phyloP scores from a whole-genome alignment of 2,113 vertebrate genomes.

The Semicossyphus pulcher region DNA sequence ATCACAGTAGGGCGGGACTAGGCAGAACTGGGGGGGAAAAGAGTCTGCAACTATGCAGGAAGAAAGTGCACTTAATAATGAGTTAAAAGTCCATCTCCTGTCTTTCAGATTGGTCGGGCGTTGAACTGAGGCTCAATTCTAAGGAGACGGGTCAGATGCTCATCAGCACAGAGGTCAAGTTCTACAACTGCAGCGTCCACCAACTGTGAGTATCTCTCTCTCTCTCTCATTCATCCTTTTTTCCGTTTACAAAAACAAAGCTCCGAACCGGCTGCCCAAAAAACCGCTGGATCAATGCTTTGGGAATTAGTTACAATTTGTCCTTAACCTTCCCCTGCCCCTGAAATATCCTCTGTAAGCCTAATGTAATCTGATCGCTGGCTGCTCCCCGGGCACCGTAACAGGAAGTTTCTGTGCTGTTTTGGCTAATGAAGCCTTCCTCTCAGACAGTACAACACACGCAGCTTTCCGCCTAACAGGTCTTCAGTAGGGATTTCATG shows the following conservation, averaged over 20 bases:
- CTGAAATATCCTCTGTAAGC: slow-evolving; percentile 65
- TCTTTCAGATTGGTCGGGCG: slow-evolving; percentile 92
- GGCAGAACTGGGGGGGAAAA: no score
- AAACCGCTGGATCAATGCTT: slow-evolving; percentile 50
- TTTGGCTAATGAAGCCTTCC: slow-evolving; percentile 52
- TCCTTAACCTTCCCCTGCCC: slow-evolving; percentile 44
- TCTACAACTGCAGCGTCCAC: slow-evolving; percentile 99
- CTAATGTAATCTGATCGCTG: slow-evolving; percentile 65
- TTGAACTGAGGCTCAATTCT: slow-evolving; percentile 94
- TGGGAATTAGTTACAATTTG: slow-evolving; percentile 62
- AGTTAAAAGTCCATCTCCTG: neutral
- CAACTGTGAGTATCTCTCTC: slow-evolving; percentile 88
- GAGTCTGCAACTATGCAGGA: no score
- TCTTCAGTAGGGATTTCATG: slow-evolving; percentile 52
- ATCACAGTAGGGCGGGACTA: no score
- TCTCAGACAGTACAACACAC: slow-evolving; percentile 35
- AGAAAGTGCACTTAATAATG: slow-evolving; percentile 1
- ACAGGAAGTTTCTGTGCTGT: slow-evolving; percentile 51
- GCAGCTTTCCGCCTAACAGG: slow-evolving; percentile 41
- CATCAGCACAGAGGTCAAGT: slow-evolving; percentile 98
- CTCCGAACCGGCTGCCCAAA: slow-evolving; percentile 3
- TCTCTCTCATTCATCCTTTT: slow-evolving; percentile 14
- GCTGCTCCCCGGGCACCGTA: slow-evolving; percentile 48
- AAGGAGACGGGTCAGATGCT: slow-evolving; percentile 94
- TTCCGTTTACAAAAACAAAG: slow-evolving; percentile 18